Percentiles rank a stretch among this genome's conserved stretches.
Conservation (phyloP, 2,797 vertebrate species). For the Peromyscus nudipes region DNA sequence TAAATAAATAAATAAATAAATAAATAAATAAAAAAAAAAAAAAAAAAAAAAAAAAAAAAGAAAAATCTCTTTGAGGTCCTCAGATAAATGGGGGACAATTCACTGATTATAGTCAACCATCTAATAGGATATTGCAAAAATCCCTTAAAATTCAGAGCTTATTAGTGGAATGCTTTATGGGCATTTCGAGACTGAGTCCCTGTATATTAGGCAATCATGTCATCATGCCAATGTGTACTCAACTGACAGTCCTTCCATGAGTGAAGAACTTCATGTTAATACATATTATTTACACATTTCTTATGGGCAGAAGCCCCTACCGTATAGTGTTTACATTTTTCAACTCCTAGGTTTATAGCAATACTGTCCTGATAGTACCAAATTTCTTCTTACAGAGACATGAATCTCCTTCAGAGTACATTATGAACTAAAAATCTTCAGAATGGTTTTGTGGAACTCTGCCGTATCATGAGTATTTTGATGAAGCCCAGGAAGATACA, state of each 20-base stretch:
- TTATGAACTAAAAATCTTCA: slow-evolving; percentile 7
- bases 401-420: background rate
- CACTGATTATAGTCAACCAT: background rate
- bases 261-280: background rate
- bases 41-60: no score
- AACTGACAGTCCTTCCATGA: background rate
- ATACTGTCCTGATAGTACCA: background rate
- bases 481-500: slow-evolving; percentile 1
- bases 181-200: background rate
- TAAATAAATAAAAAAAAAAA: no score
- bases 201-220: background rate
- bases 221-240: background rate
- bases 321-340: background rate
- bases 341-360: slow-evolving; percentile 7
- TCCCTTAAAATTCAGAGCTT: slow-evolving; percentile 22
- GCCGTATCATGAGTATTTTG: slow-evolving; percentile 41
- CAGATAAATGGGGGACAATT: background rate
- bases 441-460: background rate
- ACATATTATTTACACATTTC: background rate
- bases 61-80: background rate
- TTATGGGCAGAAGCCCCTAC: background rate
- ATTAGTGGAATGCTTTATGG: background rate
- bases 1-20: no score
- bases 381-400: slow-evolving; percentile 1
- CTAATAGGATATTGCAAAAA: slow-evolving; percentile 20